phyloP scores from a whole-genome alignment of 2,888 invertebrate genomes.

The Caenorhabditis panamensis region DNA sequence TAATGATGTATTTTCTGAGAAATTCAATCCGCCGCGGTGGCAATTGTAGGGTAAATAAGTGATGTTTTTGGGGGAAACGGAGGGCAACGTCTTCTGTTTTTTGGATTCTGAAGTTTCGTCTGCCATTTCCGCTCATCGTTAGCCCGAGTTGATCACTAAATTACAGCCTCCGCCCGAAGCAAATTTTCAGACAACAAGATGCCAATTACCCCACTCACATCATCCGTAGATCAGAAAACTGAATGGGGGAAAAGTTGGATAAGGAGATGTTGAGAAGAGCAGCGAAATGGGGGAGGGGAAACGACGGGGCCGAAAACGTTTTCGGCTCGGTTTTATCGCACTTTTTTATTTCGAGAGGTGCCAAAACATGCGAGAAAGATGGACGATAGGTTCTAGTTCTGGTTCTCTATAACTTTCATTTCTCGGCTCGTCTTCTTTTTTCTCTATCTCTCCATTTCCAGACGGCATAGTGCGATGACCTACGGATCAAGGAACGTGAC shows the following conservation, averaged over 20 bases:
- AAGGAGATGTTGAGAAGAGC: not conserved
- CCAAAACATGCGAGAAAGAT: conserved; percentile 13
- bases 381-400: not conserved
- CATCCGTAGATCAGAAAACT: not conserved
- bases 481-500: too few relatives aligned
- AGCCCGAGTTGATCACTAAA: not conserved
- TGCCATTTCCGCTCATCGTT: not conserved
- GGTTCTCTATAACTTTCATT: not conserved
- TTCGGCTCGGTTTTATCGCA: conserved; percentile 9
- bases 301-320: not conserved
- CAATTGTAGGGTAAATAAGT: conserved; percentile 8
- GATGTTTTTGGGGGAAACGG: conserved; percentile 1
- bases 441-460: not conserved
- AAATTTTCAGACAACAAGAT: not conserved
- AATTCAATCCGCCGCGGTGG: not conserved
- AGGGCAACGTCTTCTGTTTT: not conserved
- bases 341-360: conserved; percentile 28
- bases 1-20: conserved; percentile 11
- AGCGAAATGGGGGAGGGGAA: not conserved
- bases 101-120: not conserved
- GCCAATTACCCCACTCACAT: conserved; percentile 11
- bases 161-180: not conserved
- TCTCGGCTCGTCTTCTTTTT: not conserved
- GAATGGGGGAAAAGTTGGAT: not conserved
- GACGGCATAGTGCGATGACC: too few relatives aligned